Evolutionary conservation across 2,888 invertebrate species (phyloP).

Genomic region (Spisula solida): DNA sequence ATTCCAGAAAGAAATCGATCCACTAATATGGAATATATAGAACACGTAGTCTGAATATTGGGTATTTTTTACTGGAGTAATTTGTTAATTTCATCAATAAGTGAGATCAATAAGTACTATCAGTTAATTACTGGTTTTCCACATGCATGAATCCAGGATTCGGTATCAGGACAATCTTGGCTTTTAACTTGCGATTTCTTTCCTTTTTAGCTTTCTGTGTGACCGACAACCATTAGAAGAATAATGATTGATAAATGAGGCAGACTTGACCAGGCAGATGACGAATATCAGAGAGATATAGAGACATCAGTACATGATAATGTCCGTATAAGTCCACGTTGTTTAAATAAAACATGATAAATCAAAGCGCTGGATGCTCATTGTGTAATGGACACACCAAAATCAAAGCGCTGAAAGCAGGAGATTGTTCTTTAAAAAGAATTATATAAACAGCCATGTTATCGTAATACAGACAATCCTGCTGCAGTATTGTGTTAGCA

Average conservation of each 20-base stretch:
- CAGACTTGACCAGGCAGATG: slow-evolving; percentile 38
- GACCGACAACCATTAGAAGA: slow-evolving; percentile 56
- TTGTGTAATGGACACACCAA: too few relatives aligned
- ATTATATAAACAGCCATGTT: too few relatives aligned
- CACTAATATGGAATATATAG: slow-evolving; percentile 46
- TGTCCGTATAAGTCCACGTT: too few relatives aligned
- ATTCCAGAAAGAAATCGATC: slow-evolving; percentile 55
- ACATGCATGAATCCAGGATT: slow-evolving; percentile 66
- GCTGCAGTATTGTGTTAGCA: too few relatives aligned
- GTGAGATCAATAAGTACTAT: slow-evolving; percentile 66
- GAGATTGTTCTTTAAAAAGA: too few relatives aligned
- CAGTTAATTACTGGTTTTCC: slow-evolving; percentile 72
- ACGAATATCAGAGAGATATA: neutral
- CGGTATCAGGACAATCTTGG: slow-evolving; percentile 67
- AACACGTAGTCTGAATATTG: slow-evolving; percentile 59
- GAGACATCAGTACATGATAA: slow-evolving; percentile 2
- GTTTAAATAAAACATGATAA: too few relatives aligned
- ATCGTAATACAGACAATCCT: too few relatives aligned
- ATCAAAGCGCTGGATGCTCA: too few relatives aligned
- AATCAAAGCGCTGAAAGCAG: too few relatives aligned
- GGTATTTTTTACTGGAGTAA: slow-evolving; percentile 68
- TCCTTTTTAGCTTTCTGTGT: slow-evolving; percentile 60
- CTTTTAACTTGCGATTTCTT: slow-evolving; percentile 68
- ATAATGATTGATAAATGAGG: slow-evolving; percentile 39
- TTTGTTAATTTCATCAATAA: slow-evolving; percentile 74